Evolutionary conservation across 2,888 invertebrate species (phyloP).

Genomic region (Pogonocherus hispidulus): DNA sequence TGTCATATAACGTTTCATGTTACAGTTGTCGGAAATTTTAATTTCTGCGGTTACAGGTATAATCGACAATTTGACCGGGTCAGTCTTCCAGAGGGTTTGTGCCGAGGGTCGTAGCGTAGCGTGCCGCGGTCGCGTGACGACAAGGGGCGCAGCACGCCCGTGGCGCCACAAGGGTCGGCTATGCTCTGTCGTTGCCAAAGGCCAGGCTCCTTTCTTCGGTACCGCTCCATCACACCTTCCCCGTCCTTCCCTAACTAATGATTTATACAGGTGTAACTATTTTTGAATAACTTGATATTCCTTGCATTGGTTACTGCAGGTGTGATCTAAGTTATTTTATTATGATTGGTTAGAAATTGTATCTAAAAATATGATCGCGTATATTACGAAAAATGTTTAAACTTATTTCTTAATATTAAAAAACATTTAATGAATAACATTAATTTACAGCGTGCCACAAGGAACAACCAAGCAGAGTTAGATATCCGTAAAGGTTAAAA

Average conservation of each 20-base stretch:
- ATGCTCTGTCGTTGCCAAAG: conserved; percentile 34
- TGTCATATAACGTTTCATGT: too few species aligned
- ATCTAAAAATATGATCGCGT: too few species aligned
- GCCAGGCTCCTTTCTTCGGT: conserved; percentile 37
- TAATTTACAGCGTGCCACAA: too few species aligned
- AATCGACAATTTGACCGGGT: conserved; percentile 31
- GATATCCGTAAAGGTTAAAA: too few species aligned
- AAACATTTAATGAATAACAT: too few species aligned
- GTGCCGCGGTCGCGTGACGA: conserved; percentile 57
- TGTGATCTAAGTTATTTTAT: background rate
- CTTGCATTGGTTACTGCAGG: background rate
- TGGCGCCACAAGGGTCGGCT: conserved; percentile 55
- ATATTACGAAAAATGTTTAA: too few species aligned
- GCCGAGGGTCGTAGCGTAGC: conserved; percentile 41
- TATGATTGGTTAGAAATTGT: background rate
- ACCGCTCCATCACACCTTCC: conserved; percentile 26
- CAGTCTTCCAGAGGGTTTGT: conserved; percentile 22
- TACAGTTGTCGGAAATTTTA: background rate
- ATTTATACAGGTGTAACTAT: conserved; percentile 33
- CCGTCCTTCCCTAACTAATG: conserved; percentile 21
- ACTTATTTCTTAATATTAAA: too few species aligned
- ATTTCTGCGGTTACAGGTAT: conserved; percentile 18
- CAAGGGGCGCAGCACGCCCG: conserved; percentile 56
- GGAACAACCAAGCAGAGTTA: too few species aligned
- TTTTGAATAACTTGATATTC: background rate